Base-by-base conservation (phyloP, 1,140 invertebrate genomes). In the Metaphire vulgaris region DNA sequence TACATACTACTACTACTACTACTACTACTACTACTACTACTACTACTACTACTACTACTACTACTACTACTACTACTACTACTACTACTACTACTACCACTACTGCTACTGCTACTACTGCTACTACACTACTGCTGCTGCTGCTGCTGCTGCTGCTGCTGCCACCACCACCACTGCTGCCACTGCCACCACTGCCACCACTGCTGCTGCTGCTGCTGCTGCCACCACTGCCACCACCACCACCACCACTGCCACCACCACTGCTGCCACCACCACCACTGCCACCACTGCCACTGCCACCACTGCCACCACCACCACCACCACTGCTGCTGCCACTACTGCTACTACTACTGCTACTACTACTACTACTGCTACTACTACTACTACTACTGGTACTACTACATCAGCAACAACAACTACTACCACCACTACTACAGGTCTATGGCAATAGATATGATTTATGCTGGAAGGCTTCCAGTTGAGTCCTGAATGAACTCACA, bases 141-240 rank as follows among this genome's bases (percentile, higher is more conserved):
- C 28, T 28, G 72, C 28, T 31, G 33, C 32, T 67, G 31, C 29
- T 21, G 70, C 29, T 71, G 56, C 30, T 1, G 1, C 21, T 2
- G 29, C 31, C 28, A 6, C 14, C 15, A 2, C 1, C 31, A 26
- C 64, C 15, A 41, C 2, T 75, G 65, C 65, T 69, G 28, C 33
- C 65, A 15, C 0, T n/a, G 33, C 30, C 33, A 21, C 33, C 68
- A 76, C 31, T 70, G 1, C 28, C 68, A 31, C 32, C 69, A 32
- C 41, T 67, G 68, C 68, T 75, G 2, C 2, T 29, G 73, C 71
- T 56, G 77, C 69, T 41, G 30, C n/a, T 6, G 64, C 14, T 65
- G 74, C 76, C 34, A 75, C 82, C 81, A 80, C 83, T 21, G 81
- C 82, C 64, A 74, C 77, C 12, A 76, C 77, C 56, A 82, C 83